These are phyloP conservation scores for Bambusicola thoracicus DNA, from an alignment of 2,113 vertebrate species.

Conservation along the genomic window DNA sequence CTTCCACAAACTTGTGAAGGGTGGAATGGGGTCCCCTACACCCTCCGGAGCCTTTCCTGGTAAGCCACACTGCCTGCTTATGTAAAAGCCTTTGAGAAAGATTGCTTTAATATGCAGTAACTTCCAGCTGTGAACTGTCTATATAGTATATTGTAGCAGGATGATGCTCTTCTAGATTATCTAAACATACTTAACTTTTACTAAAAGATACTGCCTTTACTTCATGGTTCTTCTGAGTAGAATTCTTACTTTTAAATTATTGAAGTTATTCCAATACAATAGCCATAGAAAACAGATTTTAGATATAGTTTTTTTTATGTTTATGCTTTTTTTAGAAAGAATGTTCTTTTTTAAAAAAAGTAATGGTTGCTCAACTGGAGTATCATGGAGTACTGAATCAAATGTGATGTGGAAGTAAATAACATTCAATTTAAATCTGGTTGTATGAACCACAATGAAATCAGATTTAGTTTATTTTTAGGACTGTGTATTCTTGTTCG, in stretches of 20 bases:
- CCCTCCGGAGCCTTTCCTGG: neutral
- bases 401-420: neutral
- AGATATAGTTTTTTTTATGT: neutral
- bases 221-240: neutral
- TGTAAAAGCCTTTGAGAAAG: neutral
- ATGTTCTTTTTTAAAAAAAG: neutral
- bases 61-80: neutral
- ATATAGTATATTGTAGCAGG: fast-evolving
- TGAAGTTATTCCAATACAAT: neutral
- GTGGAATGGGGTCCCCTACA: neutral
- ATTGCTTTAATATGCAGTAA: neutral
- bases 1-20: fast-evolving
- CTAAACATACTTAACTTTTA: neutral
- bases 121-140: neutral
- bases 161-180: neutral
- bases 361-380: neutral
- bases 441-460: neutral
- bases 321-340: neutral
- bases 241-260: neutral
- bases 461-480: neutral
- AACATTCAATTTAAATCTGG: neutral
- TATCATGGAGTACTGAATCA: fast-evolving
- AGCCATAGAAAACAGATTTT: neutral
- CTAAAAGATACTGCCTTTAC: fast-evolving
- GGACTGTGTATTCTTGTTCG: neutral